These are phyloP conservation scores for Notarius quadriscutis DNA, from an alignment of 2,113 vertebrate genomes.

Conservation along the genomic window DNA sequence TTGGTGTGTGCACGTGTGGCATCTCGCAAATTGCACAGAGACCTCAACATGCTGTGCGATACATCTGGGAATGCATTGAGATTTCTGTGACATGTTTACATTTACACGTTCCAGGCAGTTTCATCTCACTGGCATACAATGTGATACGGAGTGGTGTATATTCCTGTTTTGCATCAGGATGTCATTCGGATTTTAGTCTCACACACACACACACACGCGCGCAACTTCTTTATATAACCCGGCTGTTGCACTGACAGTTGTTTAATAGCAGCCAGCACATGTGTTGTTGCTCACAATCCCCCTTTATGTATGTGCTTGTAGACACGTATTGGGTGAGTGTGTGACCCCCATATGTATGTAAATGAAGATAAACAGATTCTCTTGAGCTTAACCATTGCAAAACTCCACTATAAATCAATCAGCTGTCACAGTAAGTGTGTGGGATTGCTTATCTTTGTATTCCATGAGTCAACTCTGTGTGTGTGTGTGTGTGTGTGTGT, in stretches of 20 bases:
- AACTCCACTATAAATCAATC: slow-evolving; percentile 1
- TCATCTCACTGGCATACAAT: slow-evolving; percentile 6
- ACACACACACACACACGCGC: no score
- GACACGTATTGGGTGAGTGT: background rate
- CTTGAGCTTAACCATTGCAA: no score
- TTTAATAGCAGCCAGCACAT: background rate
- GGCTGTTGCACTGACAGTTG: background rate
- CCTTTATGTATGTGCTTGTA: background rate
- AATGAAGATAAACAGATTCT: background rate
- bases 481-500: slow-evolving; percentile 16
- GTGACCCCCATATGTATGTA: background rate
- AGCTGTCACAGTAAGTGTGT: background rate
- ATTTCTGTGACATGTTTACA: background rate
- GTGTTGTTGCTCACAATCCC: slow-evolving; percentile 13
- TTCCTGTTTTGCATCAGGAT: no score
- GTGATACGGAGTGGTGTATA: background rate
- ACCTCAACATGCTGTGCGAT: slow-evolving; percentile 1
- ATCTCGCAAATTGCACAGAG: background rate
- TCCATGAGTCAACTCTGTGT: slow-evolving; percentile 17
- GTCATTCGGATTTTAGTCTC: no score
- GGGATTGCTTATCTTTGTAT: background rate
- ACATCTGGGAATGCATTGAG: background rate
- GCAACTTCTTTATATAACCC: no score
- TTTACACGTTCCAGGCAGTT: slow-evolving; percentile 4
- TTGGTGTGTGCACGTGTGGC: background rate